Conservation (phyloP, 2,888 invertebrate genomes). For the Listrodromus nycthemerus region DNA sequence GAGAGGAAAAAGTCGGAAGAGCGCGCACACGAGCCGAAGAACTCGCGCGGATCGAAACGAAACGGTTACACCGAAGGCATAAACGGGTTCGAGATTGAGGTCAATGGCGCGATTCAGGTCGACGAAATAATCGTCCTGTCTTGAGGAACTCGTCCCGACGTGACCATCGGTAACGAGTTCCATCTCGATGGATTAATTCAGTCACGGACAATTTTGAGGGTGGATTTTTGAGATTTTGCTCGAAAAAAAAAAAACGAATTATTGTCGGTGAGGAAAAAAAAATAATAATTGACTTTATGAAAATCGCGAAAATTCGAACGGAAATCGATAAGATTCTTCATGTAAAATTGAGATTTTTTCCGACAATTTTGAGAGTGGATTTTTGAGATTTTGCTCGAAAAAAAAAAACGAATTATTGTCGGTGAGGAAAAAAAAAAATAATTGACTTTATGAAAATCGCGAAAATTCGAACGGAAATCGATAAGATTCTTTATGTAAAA, state of each 20-base stretch:
- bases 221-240: too few relatives aligned
- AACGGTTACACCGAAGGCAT: conserved; percentile 67
- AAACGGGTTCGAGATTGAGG: conserved; percentile 82
- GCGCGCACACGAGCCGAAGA: background rate
- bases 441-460: too few relatives aligned
- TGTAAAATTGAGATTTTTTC: too few relatives aligned
- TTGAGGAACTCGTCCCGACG: background rate
- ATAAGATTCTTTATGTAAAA: too few relatives aligned
- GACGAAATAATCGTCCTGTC: conserved; percentile 65
- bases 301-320: too few relatives aligned
- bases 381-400: too few relatives aligned
- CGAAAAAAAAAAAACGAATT: background rate
- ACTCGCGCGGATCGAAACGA: conserved; percentile 56
- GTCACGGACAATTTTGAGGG: background rate
- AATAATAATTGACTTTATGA: too few relatives aligned
- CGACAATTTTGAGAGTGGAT: too few relatives aligned
- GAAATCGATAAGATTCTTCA: too few relatives aligned
- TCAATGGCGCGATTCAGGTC: conserved; percentile 81
- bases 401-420: background rate
- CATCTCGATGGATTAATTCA: background rate
- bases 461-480: too few relatives aligned
- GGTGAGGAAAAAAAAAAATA: too few relatives aligned
- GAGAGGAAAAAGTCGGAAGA: conserved; percentile 9
- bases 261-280: background rate
- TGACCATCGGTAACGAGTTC: conserved; percentile 1